These are phyloP conservation scores for Bostrychus sinensis DNA, from an alignment of 2,113 vertebrate genomes.

Conservation along the genomic window DNA sequence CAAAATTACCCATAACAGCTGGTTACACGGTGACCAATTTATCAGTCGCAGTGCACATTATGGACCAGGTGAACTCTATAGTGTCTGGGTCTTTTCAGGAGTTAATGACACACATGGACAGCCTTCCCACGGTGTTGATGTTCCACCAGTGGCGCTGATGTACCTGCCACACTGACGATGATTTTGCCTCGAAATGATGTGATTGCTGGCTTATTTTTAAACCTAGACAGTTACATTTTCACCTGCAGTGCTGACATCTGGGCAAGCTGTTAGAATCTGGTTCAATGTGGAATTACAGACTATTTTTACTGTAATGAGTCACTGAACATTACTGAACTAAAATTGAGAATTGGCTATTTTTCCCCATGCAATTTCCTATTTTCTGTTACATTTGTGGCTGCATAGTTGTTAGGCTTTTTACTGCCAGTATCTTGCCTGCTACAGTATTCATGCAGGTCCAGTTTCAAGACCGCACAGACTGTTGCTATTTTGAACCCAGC, in stretches of 20 bases:
- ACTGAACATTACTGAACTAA: background rate
- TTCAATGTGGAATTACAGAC: background rate
- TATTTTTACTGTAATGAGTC: slow-evolving; percentile 1
- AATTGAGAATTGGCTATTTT: background rate
- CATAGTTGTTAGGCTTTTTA: slow-evolving; percentile 2
- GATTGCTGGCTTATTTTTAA: slow-evolving; percentile 8
- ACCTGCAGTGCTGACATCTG: slow-evolving; percentile 8
- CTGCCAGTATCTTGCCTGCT: background rate
- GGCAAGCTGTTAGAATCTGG: background rate
- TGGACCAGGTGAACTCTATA: background rate
- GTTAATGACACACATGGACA: background rate
- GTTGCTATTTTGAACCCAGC: slow-evolving; percentile 17
- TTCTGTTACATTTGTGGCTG: background rate
- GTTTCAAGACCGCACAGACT: background rate
- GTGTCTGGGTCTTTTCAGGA: background rate
- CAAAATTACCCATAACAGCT: background rate
- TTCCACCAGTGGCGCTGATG: background rate
- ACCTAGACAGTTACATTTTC: background rate
- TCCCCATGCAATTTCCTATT: too few relatives aligned
- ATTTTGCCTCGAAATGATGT: background rate
- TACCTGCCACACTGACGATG: background rate
- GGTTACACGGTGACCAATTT: background rate
- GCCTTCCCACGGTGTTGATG: background rate
- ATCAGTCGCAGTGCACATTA: background rate
- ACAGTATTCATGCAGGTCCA: background rate